Conservation (phyloP, 2,888 invertebrate species). For the Cheilosia impressa region DNA sequence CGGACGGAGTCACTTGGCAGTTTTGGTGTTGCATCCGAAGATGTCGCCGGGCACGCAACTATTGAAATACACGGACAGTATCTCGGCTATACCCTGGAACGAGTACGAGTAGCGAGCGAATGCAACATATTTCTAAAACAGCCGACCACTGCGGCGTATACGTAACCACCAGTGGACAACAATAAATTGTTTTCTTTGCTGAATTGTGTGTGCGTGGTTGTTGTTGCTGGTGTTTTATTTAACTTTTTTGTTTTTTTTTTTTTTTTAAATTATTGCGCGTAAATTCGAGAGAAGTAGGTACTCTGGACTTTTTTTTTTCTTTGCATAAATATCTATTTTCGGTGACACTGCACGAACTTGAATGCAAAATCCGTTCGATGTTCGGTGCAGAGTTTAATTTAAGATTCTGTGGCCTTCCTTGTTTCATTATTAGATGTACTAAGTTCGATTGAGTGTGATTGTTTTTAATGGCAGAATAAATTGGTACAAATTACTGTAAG, state of each 20-base stretch:
- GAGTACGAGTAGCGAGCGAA: background rate
- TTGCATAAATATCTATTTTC: background rate
- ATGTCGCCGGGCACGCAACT: conserved; percentile 36
- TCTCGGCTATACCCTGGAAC: conserved; percentile 65
- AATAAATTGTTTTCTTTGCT: conserved; percentile 2
- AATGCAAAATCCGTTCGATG: background rate
- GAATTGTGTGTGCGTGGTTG: background rate
- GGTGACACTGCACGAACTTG: conserved; percentile 1
- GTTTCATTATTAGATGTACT: conserved; percentile 9
- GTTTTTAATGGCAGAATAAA: conserved; percentile 56
- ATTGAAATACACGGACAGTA: conserved; percentile 61
- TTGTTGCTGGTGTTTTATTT: background rate
- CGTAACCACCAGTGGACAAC: conserved; percentile 51
- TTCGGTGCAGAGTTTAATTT: conserved; percentile 23
- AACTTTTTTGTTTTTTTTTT: background rate
- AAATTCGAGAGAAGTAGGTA: background rate
- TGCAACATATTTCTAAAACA: background rate
- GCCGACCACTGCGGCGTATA: conserved; percentile 50
- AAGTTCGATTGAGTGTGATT: conserved; percentile 43
- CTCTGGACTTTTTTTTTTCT: conserved; percentile 29
- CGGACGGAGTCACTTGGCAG: conserved; percentile 56
- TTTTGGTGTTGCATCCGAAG: conserved; percentile 47
- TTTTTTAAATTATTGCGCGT: conserved; percentile 14
- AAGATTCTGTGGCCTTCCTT: conserved; percentile 12
- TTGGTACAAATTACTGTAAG: conserved; percentile 59